These are phyloP conservation scores for Brachionus plicatilis DNA, from an alignment of 1,140 invertebrate species.

Conservation along the genomic window DNA sequence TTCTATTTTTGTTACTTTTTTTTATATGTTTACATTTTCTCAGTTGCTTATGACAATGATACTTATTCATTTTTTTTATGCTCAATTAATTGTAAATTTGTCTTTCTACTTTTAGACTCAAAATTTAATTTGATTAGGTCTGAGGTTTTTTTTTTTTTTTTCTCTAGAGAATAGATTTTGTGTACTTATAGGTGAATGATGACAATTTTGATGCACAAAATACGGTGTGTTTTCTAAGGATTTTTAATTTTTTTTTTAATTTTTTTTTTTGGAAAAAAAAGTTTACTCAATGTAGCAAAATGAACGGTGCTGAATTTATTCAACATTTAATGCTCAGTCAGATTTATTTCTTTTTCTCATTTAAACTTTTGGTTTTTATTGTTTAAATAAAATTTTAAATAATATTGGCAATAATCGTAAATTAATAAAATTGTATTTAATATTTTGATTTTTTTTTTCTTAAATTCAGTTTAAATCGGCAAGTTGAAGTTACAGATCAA, in stretches of 20 bases:
- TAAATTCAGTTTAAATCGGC: no score
- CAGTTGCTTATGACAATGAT: not conserved
- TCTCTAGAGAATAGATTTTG: not conserved
- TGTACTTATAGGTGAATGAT: not conserved
- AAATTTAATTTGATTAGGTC: not conserved
- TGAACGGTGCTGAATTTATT: not conserved
- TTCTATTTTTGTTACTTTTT: conserved; percentile 7
- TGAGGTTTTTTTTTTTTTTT: not conserved
- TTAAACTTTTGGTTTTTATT: not conserved
- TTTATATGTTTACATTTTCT: not conserved
- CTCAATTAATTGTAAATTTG: conserved; percentile 21
- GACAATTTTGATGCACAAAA: not conserved
- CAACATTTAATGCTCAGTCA: not conserved
- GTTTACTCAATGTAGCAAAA: not conserved
- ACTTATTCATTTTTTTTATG: not conserved
- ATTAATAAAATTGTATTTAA: conserved; percentile 26
- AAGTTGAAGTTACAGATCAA: no score
- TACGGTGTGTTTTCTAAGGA: not conserved
- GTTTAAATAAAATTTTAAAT: not conserved
- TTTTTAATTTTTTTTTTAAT: not conserved
- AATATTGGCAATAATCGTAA: not conserved
- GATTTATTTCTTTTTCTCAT: not conserved
- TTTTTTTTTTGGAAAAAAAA: not conserved
- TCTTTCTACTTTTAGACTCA: not conserved
- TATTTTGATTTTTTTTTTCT: not conserved